Evolutionary conservation across 2,797 vertebrate species (phyloP).

Genomic region (Hippopotamyrus pictus): DNA sequence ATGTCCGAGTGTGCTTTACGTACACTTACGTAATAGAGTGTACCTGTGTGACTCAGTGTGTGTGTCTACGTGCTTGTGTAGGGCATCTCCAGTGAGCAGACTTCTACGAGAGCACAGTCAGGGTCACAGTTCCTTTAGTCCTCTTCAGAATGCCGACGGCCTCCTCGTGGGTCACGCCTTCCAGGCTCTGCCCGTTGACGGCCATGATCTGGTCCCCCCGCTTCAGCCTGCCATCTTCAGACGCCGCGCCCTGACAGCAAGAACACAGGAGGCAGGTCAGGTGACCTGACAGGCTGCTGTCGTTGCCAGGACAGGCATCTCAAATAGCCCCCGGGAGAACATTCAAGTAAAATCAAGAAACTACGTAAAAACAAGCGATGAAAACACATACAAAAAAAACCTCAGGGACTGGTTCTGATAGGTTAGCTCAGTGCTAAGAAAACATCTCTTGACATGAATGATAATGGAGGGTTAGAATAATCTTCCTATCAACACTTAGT

Average conservation of each 20-base stretch:
- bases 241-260: constrained; percentile 81
- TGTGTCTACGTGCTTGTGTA: constrained; percentile 12
- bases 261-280: background rate
- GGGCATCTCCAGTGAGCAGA: background rate
- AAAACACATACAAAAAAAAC: background rate
- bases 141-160: constrained; percentile 89
- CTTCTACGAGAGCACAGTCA: constrained; percentile 82
- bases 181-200: constrained; percentile 87
- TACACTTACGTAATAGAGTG: background rate
- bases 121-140: constrained; percentile 88
- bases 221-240: constrained; percentile 90
- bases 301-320: background rate
- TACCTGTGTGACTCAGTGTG: constrained; percentile 16
- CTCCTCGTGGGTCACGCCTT: constrained; percentile 93
- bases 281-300: background rate
- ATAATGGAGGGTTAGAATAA: background rate
- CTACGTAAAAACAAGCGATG: background rate
- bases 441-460: background rate
- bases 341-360: background rate
- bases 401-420: background rate
- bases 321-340: background rate
- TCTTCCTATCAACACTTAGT: constrained; percentile 5
- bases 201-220: constrained; percentile 95
- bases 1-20: background rate
- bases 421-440: background rate